Evolutionary conservation across 1,140 invertebrate species (phyloP).

Genomic region (Drosophila murphyi): DNA sequence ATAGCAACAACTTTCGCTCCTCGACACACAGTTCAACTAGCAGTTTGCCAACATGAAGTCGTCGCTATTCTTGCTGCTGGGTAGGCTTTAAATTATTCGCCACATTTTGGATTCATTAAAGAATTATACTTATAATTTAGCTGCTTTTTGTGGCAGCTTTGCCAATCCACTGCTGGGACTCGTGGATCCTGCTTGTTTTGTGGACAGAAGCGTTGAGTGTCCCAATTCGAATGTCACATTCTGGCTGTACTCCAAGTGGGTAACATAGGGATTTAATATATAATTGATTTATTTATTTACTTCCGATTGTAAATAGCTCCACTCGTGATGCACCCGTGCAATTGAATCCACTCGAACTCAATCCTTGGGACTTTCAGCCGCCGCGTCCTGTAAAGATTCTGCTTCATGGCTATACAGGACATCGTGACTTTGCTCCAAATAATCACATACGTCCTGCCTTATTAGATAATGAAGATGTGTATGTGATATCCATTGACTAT

Average conservation of each 20-base stretch:
- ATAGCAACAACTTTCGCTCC: slow-evolving; percentile 52
- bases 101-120: slow-evolving; percentile 7
- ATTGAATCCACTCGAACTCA: slow-evolving; percentile 79
- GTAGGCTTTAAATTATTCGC: slow-evolving; percentile 48
- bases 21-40: slow-evolving; percentile 52
- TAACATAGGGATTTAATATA: background rate
- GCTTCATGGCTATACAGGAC: slow-evolving; percentile 88
- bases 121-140: slow-evolving; percentile 14
- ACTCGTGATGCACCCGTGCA: slow-evolving; percentile 85
- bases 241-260: slow-evolving; percentile 87
- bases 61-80: slow-evolving; percentile 41
- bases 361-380: slow-evolving; percentile 85
- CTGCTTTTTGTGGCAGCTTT: background rate
- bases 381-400: slow-evolving; percentile 86
- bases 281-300: background rate
- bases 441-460: slow-evolving; percentile 86
- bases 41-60: slow-evolving; percentile 51
- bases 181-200: slow-evolving; percentile 65
- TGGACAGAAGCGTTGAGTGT: slow-evolving; percentile 81
- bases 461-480: slow-evolving; percentile 85
- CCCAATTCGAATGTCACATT: slow-evolving; percentile 87
- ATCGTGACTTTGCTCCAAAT: slow-evolving; percentile 87
- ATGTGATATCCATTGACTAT: slow-evolving; percentile 88
- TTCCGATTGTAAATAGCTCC: slow-evolving; percentile 33
- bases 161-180: slow-evolving; percentile 63